phyloP scores from a whole-genome alignment of 2,113 vertebrate species.

The Microtus oregoni region DNA sequence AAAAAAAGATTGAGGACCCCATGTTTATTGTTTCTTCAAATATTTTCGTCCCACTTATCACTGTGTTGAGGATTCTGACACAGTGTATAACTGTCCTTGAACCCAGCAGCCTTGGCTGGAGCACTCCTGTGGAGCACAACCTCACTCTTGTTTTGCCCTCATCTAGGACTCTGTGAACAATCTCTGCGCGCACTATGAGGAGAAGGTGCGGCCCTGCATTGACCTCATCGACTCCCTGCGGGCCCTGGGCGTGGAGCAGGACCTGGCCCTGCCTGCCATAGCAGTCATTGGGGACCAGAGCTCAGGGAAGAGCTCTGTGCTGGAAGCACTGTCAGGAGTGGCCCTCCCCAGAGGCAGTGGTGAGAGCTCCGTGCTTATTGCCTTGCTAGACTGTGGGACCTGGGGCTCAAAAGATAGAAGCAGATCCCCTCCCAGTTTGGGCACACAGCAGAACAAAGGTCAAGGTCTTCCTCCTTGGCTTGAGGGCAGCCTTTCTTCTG shows the following conservation, averaged over 20 bases:
- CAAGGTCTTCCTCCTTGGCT: background rate
- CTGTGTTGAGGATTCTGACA: no score
- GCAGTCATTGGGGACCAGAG: conserved; percentile 91
- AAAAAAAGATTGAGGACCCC: no score
- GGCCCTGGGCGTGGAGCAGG: conserved; percentile 86
- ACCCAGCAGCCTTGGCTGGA: no score
- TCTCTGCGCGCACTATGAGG: conserved; percentile 51
- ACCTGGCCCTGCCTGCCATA: conserved; percentile 85
- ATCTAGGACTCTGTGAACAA: background rate
- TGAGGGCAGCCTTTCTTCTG: no score
- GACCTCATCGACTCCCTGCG: conserved; percentile 87
- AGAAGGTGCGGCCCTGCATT: conserved; percentile 87
- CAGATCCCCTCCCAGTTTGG: background rate
- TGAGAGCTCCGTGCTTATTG: conserved; percentile 70
- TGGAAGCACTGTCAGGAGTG: conserved; percentile 94
- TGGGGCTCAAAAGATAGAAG: background rate
- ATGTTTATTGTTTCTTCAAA: no score
- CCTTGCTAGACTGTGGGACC: background rate
- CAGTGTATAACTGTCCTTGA: no score
- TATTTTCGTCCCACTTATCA: no score
- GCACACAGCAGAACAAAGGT: background rate
- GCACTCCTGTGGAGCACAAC: no score
- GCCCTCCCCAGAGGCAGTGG: conserved; percentile 92
- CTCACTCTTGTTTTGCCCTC: background rate
- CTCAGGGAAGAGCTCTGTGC: conserved; percentile 94